Evolutionary conservation across 2,888 invertebrate species (phyloP).

Genomic region (Parochlus steinenii): DNA sequence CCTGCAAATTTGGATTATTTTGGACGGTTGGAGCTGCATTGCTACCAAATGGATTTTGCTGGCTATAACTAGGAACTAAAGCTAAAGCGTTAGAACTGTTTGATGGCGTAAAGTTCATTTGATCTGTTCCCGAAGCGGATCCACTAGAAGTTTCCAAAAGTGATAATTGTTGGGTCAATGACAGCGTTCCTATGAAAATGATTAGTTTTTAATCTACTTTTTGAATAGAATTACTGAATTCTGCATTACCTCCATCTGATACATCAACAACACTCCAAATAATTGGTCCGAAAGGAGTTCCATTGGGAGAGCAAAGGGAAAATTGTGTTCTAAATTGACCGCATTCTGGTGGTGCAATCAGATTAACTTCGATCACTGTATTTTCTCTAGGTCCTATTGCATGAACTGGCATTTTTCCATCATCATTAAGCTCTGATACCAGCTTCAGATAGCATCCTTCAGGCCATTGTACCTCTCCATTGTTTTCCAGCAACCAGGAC

Average conservation of each 20-base stretch:
- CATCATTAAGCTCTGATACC: slow-evolving; percentile 38
- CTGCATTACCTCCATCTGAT: no score
- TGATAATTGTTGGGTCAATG: slow-evolving; percentile 8
- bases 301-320: slow-evolving; percentile 73
- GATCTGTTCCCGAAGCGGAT: no score
- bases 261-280: slow-evolving; percentile 12
- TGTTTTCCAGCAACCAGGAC: slow-evolving; percentile 77
- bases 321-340: slow-evolving; percentile 77
- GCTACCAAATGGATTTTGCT: no score
- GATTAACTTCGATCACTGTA: slow-evolving; percentile 57
- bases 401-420: slow-evolving; percentile 36
- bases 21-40: no score
- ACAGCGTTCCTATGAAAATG: no score
- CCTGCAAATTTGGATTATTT: no score
- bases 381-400: slow-evolving; percentile 60
- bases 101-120: no score
- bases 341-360: slow-evolving; percentile 57
- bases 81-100: no score
- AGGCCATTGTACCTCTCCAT: slow-evolving; percentile 79
- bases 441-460: slow-evolving; percentile 61
- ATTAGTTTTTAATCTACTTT: no score
- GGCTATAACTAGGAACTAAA: no score
- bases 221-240: no score
- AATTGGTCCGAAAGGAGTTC: slow-evolving; percentile 64
- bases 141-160: slow-evolving; percentile 9